A percentile compares a stretch with the other conserved stretches of the same genome.
These are phyloP conservation scores for Ciona savignyi DNA, from an alignment of 23 tunicate genomes.

Conservation along the genomic window DNA sequence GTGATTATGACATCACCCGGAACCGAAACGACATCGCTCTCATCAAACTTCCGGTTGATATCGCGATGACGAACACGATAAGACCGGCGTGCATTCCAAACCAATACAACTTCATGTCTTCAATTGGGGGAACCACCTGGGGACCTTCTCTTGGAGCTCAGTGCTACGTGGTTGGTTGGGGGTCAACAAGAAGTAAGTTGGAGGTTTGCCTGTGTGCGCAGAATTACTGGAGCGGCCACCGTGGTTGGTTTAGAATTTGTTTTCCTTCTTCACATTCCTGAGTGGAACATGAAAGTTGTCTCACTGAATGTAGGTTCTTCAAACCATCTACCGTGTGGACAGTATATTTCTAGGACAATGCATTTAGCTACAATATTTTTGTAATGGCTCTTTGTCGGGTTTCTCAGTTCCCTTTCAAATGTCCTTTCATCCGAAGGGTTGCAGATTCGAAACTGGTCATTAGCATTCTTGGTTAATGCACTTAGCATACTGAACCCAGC, in stretches of 20 bases:
- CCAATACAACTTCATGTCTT: background rate
- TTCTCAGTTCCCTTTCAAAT: no score
- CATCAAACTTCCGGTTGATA: conserved; percentile 9
- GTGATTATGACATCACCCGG: conserved; percentile 15
- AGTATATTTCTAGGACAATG: background rate
- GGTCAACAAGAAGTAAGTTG: conserved; percentile 40
- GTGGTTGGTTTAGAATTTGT: no score
- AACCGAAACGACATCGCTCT: conserved; percentile 70
- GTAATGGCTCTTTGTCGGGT: no score
- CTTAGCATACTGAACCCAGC: no score
- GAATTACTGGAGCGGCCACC: no score
- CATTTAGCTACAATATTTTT: no score
- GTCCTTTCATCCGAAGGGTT: no score
- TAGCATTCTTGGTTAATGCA: no score
- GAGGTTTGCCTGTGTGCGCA: background rate
- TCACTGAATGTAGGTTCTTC: background rate
- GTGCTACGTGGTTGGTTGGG: conserved; percentile 72
- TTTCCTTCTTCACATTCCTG: no score
- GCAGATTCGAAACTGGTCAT: no score
- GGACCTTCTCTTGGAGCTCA: conserved; percentile 30
- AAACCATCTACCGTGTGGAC: conserved; percentile 5
- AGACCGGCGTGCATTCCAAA: conserved; percentile 76
- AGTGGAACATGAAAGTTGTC: no score
- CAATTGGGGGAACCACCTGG: conserved; percentile 6
- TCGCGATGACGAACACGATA: conserved; percentile 24